A percentile compares a stretch with the other conserved stretches of the same genome.
Conservation (phyloP, 2,888 invertebrate genomes). For the Clepsis dumicolana region DNA sequence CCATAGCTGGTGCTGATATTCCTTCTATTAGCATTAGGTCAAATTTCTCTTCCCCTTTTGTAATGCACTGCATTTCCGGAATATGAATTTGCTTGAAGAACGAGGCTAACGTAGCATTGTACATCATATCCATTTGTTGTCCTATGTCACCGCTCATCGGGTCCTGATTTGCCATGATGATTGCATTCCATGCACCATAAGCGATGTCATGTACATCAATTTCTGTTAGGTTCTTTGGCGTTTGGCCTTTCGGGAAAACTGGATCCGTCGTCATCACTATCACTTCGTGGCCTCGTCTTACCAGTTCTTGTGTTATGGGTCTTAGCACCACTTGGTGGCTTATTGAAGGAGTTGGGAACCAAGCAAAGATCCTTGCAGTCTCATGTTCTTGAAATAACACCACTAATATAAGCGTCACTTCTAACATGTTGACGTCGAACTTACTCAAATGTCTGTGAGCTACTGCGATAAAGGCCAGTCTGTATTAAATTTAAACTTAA, state of each 20-base stretch:
- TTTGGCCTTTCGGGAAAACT: slow-evolving; percentile 48
- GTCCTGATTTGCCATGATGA: slow-evolving; percentile 10
- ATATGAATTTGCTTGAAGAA: slow-evolving; percentile 51
- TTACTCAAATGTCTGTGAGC: not conserved
- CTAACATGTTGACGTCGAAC: not conserved
- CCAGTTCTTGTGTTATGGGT: slow-evolving; percentile 54
- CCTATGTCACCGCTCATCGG: slow-evolving; percentile 6
- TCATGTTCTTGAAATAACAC: slow-evolving; percentile 30
- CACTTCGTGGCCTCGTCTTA: slow-evolving; percentile 56
- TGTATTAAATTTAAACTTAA: no score
- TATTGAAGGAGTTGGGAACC: slow-evolving; percentile 56
- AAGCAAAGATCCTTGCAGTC: slow-evolving; percentile 51
- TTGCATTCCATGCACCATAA: slow-evolving; percentile 49
- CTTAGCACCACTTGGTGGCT: slow-evolving; percentile 59
- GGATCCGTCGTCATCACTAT: slow-evolving; percentile 57
- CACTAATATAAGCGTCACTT: not conserved
- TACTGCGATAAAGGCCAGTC: no score
- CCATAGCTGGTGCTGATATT: slow-evolving; percentile 47
- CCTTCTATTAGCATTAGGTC: slow-evolving; percentile 59
- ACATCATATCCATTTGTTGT: slow-evolving; percentile 12
- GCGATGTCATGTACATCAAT: slow-evolving; percentile 60
- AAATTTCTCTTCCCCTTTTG: slow-evolving; percentile 51
- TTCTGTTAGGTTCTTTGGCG: slow-evolving; percentile 57
- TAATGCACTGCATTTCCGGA: slow-evolving; percentile 50
- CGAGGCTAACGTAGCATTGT: slow-evolving; percentile 28